A percentile compares a stretch with the other conserved stretches of the same genome.
Conservation (phyloP, 2,888 invertebrate species). For the Drosophila picticornis region DNA sequence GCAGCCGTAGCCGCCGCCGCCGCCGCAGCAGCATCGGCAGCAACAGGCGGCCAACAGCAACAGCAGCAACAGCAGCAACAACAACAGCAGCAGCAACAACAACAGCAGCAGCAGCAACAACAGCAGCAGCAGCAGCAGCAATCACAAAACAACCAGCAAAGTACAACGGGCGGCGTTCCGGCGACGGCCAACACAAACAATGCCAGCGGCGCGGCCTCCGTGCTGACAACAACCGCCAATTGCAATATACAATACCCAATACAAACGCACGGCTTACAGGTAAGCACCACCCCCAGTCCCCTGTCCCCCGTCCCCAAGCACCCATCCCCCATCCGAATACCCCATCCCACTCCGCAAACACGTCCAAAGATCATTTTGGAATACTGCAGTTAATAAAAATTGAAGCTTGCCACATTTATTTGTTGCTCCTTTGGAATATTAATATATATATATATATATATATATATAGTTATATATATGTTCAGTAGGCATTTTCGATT, state of each 20-base stretch:
- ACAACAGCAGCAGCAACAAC: slow-evolving; percentile 37
- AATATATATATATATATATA: too few species aligned
- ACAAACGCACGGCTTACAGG: slow-evolving; percentile 88
- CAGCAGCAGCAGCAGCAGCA: slow-evolving; percentile 57
- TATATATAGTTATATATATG: too few species aligned
- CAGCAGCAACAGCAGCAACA: slow-evolving; percentile 23
- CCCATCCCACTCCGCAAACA: background rate
- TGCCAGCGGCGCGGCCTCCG: slow-evolving; percentile 77
- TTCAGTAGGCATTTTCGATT: background rate
- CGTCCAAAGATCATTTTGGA: background rate
- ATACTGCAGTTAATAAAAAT: background rate
- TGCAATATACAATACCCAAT: slow-evolving; percentile 92
- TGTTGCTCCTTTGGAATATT: background rate
- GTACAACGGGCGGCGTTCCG: slow-evolving; percentile 67
- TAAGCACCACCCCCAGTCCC: slow-evolving; percentile 76
- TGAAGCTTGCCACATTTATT: background rate
- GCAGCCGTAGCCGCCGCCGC: slow-evolving; percentile 52
- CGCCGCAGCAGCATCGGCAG: slow-evolving; percentile 41
- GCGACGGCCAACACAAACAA: slow-evolving; percentile 68
- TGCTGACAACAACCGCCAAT: slow-evolving; percentile 88
- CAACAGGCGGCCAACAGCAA: slow-evolving; percentile 34
- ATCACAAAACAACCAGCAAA: slow-evolving; percentile 78
- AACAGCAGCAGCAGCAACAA: slow-evolving; percentile 41
- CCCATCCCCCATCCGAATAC: background rate
- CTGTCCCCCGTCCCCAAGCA: background rate